Base-by-base conservation (phyloP, 2,113 vertebrate species). In the Camelus dromedarius region DNA sequence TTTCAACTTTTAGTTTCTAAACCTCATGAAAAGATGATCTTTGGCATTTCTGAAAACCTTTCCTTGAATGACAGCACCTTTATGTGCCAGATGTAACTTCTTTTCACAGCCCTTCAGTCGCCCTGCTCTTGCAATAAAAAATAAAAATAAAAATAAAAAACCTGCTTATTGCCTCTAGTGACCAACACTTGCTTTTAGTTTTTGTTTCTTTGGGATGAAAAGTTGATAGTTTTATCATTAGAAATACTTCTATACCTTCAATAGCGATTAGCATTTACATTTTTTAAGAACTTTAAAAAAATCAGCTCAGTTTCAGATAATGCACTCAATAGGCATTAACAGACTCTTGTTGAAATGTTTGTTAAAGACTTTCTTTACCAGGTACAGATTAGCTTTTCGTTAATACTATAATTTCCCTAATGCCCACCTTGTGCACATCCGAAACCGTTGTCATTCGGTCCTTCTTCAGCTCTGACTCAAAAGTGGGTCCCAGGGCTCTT, bases 31-130 rank as follows among this genome's bases (percentile, higher is more conserved):
- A 24, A 50, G 70, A 32, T 28, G 48, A 3, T 42, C 50, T 16
- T 38, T 46, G 91, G 15, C 35, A 3, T 81, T 80, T 84, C 58
- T 66, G 48, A 35, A 69, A 80, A 46, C 15, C 28, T 16, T 4
- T 13, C 50, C 64, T 26, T 16, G 32, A n/a, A 6, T 6, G 6
- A 32, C 3, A 8, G 16, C 16, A 6, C 18, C 24, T 32, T 10
- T 12, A 2, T 42, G 19, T 8, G 1, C 72, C 20, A 32, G 54
- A 3, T 6, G 28, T 22, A 24, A 1, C n/a, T 52, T 20, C n/a
- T 66, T 16, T n/a, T 54, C 28, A 0, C 6, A 32, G 56, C 4
- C 2, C 18, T 0, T 4, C 0, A 1, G 12, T 0, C 0, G 13
- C 0, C 0, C 12, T 19, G 35, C 10, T 32, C 30, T 66, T 6